These are phyloP conservation scores for Melanotaenia boesemani DNA, from an alignment of 2,797 vertebrate genomes.

Conservation along the genomic window DNA sequence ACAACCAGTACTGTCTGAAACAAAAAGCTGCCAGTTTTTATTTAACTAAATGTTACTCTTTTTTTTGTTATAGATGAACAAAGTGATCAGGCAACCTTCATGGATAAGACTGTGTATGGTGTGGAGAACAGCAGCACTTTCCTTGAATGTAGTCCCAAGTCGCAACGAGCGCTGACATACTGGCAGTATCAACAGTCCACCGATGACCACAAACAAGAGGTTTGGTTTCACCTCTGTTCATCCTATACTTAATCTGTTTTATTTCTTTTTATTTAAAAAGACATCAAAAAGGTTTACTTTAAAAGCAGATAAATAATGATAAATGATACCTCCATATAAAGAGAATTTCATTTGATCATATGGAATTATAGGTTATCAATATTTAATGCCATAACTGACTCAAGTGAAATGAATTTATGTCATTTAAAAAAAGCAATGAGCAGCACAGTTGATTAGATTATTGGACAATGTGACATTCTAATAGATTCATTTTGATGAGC, in stretches of 20 bases:
- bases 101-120: conserved; percentile 94
- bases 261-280: not conserved
- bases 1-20: too few relatives aligned
- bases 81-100: conserved; percentile 82
- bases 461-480: not conserved
- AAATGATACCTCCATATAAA: not conserved
- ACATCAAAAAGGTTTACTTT: not conserved
- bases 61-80: conserved; percentile 84
- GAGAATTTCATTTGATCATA: conserved; percentile 1
- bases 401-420: not conserved
- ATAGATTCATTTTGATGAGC: conserved; percentile 14
- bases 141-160: conserved; percentile 96
- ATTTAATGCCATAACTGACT: conserved; percentile 3
- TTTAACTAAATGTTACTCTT: not conserved
- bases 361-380: conserved; percentile 3
- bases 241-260: not conserved
- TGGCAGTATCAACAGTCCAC: conserved; percentile 94
- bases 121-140: conserved; percentile 99
- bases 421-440: conserved; percentile 10
- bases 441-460: not conserved
- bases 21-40: too few relatives aligned
- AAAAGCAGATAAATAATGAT: conserved; percentile 12
- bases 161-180: conserved; percentile 91
- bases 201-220: conserved; percentile 93
- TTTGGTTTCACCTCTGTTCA: conserved; percentile 56